These are phyloP conservation scores for Rhabdomys pumilio DNA, from an alignment of 2,797 vertebrate species.

Conservation along the genomic window DNA sequence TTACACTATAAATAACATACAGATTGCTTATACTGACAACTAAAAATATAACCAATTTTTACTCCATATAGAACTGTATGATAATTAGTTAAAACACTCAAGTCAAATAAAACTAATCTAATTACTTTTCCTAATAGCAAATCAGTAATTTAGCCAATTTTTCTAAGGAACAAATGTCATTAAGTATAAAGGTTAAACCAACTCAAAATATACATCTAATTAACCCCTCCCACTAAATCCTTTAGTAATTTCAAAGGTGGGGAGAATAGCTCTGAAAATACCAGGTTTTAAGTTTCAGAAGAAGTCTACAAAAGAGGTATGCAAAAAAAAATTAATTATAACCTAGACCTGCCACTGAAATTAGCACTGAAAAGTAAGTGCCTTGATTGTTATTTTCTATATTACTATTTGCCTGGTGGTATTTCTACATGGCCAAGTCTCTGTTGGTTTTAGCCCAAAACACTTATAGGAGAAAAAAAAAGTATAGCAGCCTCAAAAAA, in stretches of 20 bases:
- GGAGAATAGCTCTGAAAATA: constrained; percentile 62
- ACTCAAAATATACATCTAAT: constrained; percentile 75
- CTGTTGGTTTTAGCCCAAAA: constrained; percentile 67
- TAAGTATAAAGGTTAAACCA: constrained; percentile 75
- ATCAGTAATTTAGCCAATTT: constrained; percentile 64
- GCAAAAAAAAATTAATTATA: constrained; percentile 70
- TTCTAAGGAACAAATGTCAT: constrained; percentile 73
- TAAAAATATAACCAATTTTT: constrained; percentile 53
- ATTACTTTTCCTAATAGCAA: constrained; percentile 54
- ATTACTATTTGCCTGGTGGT: constrained; percentile 25
- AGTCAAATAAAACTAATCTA: constrained; percentile 71
- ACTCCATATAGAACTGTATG: constrained; percentile 58
- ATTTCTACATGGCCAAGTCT: constrained; percentile 56
- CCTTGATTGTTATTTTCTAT: neutral
- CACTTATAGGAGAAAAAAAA: neutral
- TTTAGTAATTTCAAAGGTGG: constrained; percentile 62
- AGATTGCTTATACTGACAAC: constrained; percentile 51
- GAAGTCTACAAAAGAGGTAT: constrained; percentile 67
- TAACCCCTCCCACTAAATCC: constrained; percentile 58
- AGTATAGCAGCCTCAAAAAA: neutral
- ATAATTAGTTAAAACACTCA: constrained; percentile 67
- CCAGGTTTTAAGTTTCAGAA: constrained; percentile 72
- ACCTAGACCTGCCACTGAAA: constrained; percentile 78
- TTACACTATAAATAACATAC: no score
- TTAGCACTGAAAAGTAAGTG: constrained; percentile 48